These are phyloP conservation scores for Hystrix cristata DNA, from an alignment of 2,113 vertebrate species.

Conservation along the genomic window DNA sequence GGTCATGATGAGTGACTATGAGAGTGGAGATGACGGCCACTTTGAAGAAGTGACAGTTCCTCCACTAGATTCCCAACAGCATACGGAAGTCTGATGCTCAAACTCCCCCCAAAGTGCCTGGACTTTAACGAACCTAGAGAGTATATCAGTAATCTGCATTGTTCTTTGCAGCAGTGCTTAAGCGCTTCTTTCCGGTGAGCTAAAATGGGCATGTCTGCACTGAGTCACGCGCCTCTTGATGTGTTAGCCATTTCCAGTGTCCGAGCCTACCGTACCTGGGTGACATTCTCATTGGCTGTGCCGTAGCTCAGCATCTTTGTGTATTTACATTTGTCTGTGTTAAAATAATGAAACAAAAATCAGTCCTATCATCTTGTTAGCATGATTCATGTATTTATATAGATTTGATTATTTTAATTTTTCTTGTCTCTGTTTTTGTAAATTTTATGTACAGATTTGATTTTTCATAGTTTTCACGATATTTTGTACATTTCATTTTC, in stretches of 20 bases:
- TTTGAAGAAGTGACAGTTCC: constrained; percentile 94
- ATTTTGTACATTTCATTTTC: constrained; percentile 95
- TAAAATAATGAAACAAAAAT: constrained; percentile 74
- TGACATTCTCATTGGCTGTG: constrained; percentile 82
- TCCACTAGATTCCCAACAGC: constrained; percentile 95
- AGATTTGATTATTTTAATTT: constrained; percentile 91
- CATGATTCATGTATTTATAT: constrained; percentile 95
- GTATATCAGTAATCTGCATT: constrained; percentile 67
- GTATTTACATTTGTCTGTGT: constrained; percentile 84
- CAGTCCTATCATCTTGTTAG: constrained; percentile 87
- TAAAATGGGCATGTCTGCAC: constrained; percentile 84
- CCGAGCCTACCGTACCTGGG: constrained; percentile 79
- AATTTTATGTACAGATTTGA: constrained; percentile 99
- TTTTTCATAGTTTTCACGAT: constrained; percentile 96
- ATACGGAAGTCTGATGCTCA: constrained; percentile 98
- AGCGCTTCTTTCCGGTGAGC: constrained; percentile 83
- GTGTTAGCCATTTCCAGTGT: constrained; percentile 81
- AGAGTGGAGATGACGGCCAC: constrained; percentile 95
- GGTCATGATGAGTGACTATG: constrained; percentile 98
- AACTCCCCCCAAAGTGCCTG: constrained; percentile 96
- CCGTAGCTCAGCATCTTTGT: constrained; percentile 83
- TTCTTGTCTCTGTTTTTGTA: constrained; percentile 92
- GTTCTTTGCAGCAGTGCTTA: constrained; percentile 65
- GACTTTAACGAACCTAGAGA: constrained; percentile 86
- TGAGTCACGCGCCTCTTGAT: constrained; percentile 82